phyloP scores from a whole-genome alignment of 2,797 vertebrate species.

The Varecia variegata region DNA sequence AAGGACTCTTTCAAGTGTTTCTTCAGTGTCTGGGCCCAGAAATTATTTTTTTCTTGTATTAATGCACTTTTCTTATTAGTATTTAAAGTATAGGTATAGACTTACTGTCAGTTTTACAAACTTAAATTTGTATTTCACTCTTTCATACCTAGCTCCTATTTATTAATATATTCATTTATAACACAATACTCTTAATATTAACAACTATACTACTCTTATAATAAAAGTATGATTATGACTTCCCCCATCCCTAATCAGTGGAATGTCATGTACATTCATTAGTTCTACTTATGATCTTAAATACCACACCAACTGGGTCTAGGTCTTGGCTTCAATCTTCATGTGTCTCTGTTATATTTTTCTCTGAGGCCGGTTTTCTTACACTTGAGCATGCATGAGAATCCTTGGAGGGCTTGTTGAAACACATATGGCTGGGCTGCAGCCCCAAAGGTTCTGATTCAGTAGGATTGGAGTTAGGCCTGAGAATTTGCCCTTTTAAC shows the following conservation, averaged over 20 bases:
- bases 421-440: not conserved
- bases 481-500: not conserved
- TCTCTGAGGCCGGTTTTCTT: not conserved
- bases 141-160: not conserved
- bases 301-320: not conserved
- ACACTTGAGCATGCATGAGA: not conserved
- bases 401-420: not conserved
- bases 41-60: constrained; percentile 37
- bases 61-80: constrained; percentile 15
- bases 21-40: constrained; percentile 17
- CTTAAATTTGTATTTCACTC: constrained; percentile 37
- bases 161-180: not conserved
- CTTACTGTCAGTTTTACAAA: constrained; percentile 3
- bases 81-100: constrained; percentile 3
- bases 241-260: not conserved
- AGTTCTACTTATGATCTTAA: constrained; percentile 16
- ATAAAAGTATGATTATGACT: not conserved
- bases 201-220: not conserved
- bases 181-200: constrained; percentile 1
- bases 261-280: not conserved
- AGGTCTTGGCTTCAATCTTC: not conserved
- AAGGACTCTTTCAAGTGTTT: constrained; percentile 50
- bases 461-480: not conserved
- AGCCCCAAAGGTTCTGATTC: not conserved
- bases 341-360: not conserved